Base-by-base conservation (phyloP, 2,888 invertebrate genomes). In the Limenitis arthemis region DNA sequence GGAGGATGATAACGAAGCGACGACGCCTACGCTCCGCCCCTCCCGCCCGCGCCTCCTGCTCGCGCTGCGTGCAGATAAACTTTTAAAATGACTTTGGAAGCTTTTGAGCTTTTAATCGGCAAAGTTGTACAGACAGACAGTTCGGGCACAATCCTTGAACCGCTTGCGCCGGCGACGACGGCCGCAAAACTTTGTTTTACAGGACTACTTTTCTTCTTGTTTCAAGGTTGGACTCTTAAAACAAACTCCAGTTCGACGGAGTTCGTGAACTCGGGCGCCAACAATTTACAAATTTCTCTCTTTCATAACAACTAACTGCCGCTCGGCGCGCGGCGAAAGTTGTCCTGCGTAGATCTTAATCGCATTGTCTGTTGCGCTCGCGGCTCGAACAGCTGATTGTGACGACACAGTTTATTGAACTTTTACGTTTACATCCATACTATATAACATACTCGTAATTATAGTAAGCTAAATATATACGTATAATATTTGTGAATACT, bases 171-270 rank as follows among this genome's bases (percentile, higher is more conserved):
- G 85, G 85, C 84, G 87, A 83, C 86, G 87, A 82, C 86, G 79
- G 86, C 86, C 87, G 85, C 86, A 85, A 86, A 87, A 87, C 87
- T 87, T 87, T 86, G 87, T 87, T 86, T 86, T 86, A 86, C 86
- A 87, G 86, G 87, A 87, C 87, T 87, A 87, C 87, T 87, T 87
- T 86, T 87, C 86, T 87, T 86, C 87, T 86, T 86, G 87, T 87
- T 87, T 87, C 87, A 87, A 87, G 87, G 87, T 87, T 86, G 86
- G 85, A 87, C 87, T 87, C 87, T 87, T 87, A 87, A 87, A 87
- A 87, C 87, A 87, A 87, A 87, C 87, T 86, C 86, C 81, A 70
- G 86, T 85, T 85, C 85, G 86, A 85, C 85, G 84, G 85, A 86
- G 86, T 86, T 86, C 85, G 84, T 84, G 86, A 87, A 86, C 86